These are phyloP conservation scores for Cataglyphis livida DNA, from an alignment of 2,888 invertebrate species.

Conservation along the genomic window DNA sequence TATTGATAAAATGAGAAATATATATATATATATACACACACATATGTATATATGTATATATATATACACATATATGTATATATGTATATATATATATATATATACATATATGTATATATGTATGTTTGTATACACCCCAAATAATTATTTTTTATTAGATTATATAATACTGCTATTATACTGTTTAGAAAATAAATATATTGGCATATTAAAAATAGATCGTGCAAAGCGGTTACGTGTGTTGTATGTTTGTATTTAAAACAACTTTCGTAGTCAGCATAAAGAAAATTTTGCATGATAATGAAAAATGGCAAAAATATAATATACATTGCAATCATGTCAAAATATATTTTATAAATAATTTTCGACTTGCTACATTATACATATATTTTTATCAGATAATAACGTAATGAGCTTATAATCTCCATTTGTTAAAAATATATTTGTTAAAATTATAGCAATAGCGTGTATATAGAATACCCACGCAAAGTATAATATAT, in stretches of 20 bases:
- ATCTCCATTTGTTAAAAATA: not conserved
- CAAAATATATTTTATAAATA: conserved; percentile 13
- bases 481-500: not conserved
- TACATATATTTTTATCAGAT: not conserved
- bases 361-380: not conserved
- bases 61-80: too few species aligned
- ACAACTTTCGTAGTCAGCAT: not conserved
- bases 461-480: not conserved
- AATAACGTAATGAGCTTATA: not conserved
- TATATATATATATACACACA: too few species aligned
- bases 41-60: too few species aligned
- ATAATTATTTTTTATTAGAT: not conserved
- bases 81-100: too few species aligned
- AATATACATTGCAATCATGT: not conserved
- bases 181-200: not conserved
- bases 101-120: too few species aligned
- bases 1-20: not conserved
- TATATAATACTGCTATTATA: not conserved
- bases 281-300: not conserved
- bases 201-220: not conserved
- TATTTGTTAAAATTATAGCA: not conserved
- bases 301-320: not conserved
- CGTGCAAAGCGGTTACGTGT: not conserved
- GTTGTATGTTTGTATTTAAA: not conserved
- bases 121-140: not conserved